Evolutionary conservation across 2,888 invertebrate species (phyloP), one percentile per base, ranked within the genome.

Genomic region (Lydus trimaculatus): DNA sequence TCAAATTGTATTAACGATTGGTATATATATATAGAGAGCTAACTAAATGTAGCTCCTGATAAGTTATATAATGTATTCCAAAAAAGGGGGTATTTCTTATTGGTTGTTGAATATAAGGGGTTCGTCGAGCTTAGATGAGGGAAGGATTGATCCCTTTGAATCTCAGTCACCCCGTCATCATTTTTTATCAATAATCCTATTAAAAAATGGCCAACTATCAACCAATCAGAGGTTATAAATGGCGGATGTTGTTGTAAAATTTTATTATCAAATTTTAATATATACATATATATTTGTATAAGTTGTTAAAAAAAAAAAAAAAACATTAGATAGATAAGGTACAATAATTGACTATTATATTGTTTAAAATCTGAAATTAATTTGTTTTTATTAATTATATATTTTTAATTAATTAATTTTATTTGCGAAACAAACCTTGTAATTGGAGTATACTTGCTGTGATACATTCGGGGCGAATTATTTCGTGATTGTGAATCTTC

Each of bases 401-500:
- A 1, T 13, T 5, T 33, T 52, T n/a, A 23, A n/a, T n/a, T n/a
- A n/a, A n/a, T n/a, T n/a, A n/a, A 28, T 25, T 15, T 25, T 33
- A n/a, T 4, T 43, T 31, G 31, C n/a, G 4, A 17, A 58, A 69
- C 67, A 28, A 52, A 81, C 76, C 79, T 81, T 68, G 80, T 80
- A 61, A 80, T 76, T 25, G 80, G 77, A 56, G 78, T 75, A 69
- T 77, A 76, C 73, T 77, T 77, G 65, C 73, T 80, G 61, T 74
- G 73, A 71, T 79, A 79, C 66, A 77, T 74, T 71, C 79, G 76
- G 48, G 81, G 81, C 20, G 80, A 81, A 68, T 79, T 75, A 64
- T 78, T 80, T 61, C 77, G 78, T 43, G 76, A 64, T 66, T 78
- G 80, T 4, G 88, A 88, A 69, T 88, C 83, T 78, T 88, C 88